Evolutionary conservation across 2,797 vertebrate genomes (phyloP).

Genomic region (Silurus lanzhouensis): DNA sequence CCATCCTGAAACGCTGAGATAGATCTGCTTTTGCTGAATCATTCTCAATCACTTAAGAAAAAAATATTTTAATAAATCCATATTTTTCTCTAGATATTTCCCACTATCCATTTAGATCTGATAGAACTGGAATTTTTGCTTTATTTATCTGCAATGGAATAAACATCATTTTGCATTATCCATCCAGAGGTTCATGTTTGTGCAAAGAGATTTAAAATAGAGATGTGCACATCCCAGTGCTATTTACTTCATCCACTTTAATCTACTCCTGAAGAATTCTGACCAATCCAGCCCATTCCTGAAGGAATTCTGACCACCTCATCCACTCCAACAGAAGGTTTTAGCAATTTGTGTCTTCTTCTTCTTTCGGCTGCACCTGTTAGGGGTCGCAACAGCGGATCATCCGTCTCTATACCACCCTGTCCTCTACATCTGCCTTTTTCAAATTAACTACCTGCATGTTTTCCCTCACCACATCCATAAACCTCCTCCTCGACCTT

Average conservation of each 20-base stretch:
- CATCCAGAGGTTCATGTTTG: not conserved
- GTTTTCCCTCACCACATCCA: too few relatives aligned
- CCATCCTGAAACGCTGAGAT: constrained; percentile 36
- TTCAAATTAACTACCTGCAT: too few relatives aligned
- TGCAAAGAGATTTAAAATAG: not conserved
- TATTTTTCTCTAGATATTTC: not conserved
- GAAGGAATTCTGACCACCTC: too few relatives aligned
- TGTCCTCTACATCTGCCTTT: too few relatives aligned
- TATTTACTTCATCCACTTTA: not conserved
- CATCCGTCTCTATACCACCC: too few relatives aligned
- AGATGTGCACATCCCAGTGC: not conserved
- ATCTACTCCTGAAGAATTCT: not conserved
- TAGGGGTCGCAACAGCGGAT: too few relatives aligned
- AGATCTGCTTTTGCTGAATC: constrained; percentile 37
- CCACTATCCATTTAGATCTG: not conserved
- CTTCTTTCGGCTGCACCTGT: too few relatives aligned
- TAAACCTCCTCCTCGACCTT: too few relatives aligned
- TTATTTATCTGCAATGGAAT: not conserved
- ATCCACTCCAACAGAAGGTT: not conserved
- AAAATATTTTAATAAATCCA: not conserved
- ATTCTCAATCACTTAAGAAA: not conserved
- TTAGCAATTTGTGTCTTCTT: not conserved
- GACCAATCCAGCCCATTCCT: not conserved
- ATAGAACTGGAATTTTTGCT: not conserved
- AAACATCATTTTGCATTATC: not conserved